A percentile compares a stretch with the other conserved stretches of the same genome.
Evolutionary conservation across 2,888 invertebrate species (phyloP).

Genomic region (Troilus luridus): DNA sequence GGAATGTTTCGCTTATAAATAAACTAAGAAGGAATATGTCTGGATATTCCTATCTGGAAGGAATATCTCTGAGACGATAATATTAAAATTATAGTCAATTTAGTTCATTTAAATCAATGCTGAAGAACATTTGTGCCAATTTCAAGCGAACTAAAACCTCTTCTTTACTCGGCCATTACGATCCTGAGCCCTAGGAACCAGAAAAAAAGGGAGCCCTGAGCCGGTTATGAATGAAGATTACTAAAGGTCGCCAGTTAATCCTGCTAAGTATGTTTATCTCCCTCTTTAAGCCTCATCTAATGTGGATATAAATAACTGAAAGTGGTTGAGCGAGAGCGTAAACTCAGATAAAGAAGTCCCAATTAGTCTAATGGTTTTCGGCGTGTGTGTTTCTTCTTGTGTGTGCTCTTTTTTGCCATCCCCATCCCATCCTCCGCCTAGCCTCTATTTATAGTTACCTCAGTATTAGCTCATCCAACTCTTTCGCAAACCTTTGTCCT

Average conservation of each 20-base stretch:
- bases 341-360: conserved; percentile 48
- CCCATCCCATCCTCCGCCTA: background rate
- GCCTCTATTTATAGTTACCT: background rate
- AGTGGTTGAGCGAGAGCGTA: conserved; percentile 31
- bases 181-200: background rate
- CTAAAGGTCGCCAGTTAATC: conserved; percentile 48
- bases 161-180: background rate
- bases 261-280: conserved; percentile 46
- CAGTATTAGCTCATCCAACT: conserved; percentile 26
- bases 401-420: conserved; percentile 32
- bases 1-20: no score
- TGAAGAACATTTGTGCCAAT: background rate
- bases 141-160: background rate
- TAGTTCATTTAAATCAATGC: background rate
- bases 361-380: conserved; percentile 50
- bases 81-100: background rate
- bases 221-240: conserved; percentile 48
- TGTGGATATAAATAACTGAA: conserved; percentile 35
- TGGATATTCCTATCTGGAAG: no score
- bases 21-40: no score
- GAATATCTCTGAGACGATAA: background rate
- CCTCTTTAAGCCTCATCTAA: conserved; percentile 46
- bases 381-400: conserved; percentile 49
- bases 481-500: background rate
- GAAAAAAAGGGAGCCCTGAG: conserved; percentile 7